Evolutionary conservation across 2,113 vertebrate genomes (phyloP), one percentile per base, ranked within the genome.

Genomic region (Gymnorhina tibicen): DNA sequence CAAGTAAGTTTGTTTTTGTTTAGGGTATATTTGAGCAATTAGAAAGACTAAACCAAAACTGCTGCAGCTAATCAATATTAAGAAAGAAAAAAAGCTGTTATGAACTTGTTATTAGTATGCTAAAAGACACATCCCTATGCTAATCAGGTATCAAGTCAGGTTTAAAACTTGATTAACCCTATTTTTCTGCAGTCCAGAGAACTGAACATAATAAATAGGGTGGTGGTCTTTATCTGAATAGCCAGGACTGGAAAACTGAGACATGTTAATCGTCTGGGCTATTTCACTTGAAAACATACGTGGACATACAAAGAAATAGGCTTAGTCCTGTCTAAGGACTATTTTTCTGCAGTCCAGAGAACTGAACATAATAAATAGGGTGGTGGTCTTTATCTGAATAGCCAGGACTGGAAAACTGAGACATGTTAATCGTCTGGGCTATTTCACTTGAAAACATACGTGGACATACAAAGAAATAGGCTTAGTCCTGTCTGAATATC

Each of bases 201-300:
- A 67, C 33, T 52, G 23, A 80, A 14, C 26, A 70, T 15, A 17
- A 27, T 59, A 82, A 88, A 27, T 13, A 55, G 16, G 21, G 18
- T 44, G 21, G 5, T 69, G 12, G 12, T 70, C 8, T 60, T 73
- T n/a, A 35, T 20, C 14, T 46, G 41, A 47, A 66, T 79, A 55
- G 2, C 26, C 37, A 32, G 10, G 35, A 32, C 8, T 41, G 50
- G 8, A 62, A 89, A 46, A 66, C 12, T 11, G 46, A 75, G 15
- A 28, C 18, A 14, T 1, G 2, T n/a, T 83, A 44, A 47, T 70
- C 0, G 0, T 27, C 13, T 18, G 37, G 12, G 11, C 16, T 52
- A 75, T 70, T 68, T 70, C 6, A n/a, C 41, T 32, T 66, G 27
- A 66, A 86, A 83, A 60, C 3, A 32, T n/a, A 8, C 2, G 21